These are phyloP conservation scores for Oncorhynchus keta DNA, from an alignment of 2,113 vertebrate species.

Conservation along the genomic window DNA sequence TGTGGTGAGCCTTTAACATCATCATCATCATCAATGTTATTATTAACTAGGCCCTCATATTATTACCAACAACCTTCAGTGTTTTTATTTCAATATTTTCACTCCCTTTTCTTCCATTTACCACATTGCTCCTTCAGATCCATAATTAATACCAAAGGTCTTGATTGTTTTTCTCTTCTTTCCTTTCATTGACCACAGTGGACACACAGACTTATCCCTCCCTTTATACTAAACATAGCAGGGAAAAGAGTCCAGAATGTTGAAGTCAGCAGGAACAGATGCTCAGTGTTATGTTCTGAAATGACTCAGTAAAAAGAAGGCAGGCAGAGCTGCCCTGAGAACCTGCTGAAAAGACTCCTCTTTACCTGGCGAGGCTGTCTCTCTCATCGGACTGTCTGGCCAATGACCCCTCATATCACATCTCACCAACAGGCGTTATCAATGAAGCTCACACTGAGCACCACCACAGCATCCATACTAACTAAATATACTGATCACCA, in stretches of 20 bases:
- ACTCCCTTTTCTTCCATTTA: not conserved
- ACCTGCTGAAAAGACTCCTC: not conserved
- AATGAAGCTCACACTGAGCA: not conserved
- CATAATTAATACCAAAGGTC: too few species aligned
- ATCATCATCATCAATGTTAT: conserved; percentile 31
- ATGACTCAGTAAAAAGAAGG: not conserved
- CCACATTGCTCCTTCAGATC: too few species aligned
- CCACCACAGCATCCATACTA: not conserved
- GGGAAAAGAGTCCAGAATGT: too few species aligned
- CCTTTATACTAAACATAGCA: conserved; percentile 4
- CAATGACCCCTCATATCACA: not conserved
- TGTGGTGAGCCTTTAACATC: conserved; percentile 34
- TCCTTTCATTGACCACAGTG: not conserved
- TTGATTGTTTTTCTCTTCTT: not conserved
- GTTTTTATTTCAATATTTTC: conserved; percentile 5
- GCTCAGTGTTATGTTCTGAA: conserved; percentile 5
- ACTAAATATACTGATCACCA: too few species aligned
- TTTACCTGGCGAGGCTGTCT: not conserved
- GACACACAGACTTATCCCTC: not conserved
- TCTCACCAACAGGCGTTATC: not conserved
- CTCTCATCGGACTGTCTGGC: too few species aligned
- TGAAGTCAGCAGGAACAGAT: conserved; percentile 16
- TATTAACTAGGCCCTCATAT: conserved; percentile 16
- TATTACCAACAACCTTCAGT: conserved; percentile 10
- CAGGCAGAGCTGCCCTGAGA: not conserved